Evolutionary conservation across 2,888 invertebrate genomes (phyloP), one percentile per base, ranked within the genome.

Genomic region (Drosophila longiperda): DNA sequence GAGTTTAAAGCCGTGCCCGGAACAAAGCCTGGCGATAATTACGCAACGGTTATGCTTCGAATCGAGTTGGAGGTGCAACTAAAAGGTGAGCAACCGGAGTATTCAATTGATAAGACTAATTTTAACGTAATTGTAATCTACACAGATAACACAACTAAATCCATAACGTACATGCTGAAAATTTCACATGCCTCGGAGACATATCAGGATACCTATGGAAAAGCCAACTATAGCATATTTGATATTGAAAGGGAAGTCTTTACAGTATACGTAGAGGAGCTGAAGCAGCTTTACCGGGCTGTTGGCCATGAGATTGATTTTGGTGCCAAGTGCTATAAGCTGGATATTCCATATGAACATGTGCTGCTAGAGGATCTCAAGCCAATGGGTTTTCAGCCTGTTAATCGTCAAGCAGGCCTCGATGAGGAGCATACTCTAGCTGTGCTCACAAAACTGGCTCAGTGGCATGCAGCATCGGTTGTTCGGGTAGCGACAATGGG

Each of bases 401-500:
- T 75, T 0, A 79, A 89, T 61, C 89, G 91, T 0, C 71, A 83
- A 6, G 75, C 70, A 0, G 91, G 92, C 1, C 65, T 92, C 3
- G 88, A 92, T 48, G 80, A 87, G 70, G 71, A 82, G 0, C 91
- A 92, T 23, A 86, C 87, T 12, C 64, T 90, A 40, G 52, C 84
- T 11, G 83, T 89, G 38, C 80, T 92, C 8, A 79, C 80, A 29
- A 92, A 91, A 66, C 62, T 92, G 36, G 91, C 91, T 5, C 80
- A 91, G 65, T 91, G 90, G 77, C 92, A 92, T 82, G 92, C 92
- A 0, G 90, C 91, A 0, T 91, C 91, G 2, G 91, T 87, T 1
- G 89, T 87, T 15, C 73, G 86, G 5, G 79, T 81, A 6, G 81
- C 64, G 6, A 73, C 64, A 6, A 80, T 67, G 40, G 91, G 90